Evolutionary conservation across 2,113 vertebrate species (phyloP).

Genomic region (Neotoma lepida): DNA sequence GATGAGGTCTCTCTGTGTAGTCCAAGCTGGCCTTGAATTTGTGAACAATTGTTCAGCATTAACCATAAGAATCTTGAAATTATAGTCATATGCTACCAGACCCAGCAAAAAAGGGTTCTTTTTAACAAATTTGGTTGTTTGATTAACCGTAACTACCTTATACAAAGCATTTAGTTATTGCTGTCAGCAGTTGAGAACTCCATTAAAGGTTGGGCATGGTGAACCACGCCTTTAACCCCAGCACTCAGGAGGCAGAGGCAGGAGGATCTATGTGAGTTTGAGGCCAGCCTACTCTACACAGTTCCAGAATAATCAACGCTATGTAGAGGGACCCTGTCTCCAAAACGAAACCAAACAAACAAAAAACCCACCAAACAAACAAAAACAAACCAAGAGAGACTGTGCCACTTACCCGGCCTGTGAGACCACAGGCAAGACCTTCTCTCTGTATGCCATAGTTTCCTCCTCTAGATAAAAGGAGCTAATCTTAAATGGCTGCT

Average conservation of each 20-base stretch:
- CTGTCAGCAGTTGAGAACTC: background rate
- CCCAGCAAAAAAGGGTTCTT: background rate
- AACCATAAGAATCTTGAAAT: background rate
- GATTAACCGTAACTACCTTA: background rate
- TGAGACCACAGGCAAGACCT: background rate
- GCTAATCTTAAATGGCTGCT: background rate
- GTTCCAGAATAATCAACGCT: background rate
- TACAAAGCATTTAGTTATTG: background rate
- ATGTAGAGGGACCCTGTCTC: background rate
- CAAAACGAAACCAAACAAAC: background rate
- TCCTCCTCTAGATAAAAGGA: background rate
- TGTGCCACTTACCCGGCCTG: background rate
- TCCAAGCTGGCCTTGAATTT: background rate
- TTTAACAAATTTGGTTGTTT: background rate
- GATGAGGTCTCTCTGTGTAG: background rate
- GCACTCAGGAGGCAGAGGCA: background rate
- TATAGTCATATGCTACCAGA: background rate
- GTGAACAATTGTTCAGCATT: background rate
- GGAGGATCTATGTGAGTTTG: background rate
- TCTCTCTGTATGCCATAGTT: background rate
- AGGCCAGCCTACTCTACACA: background rate
- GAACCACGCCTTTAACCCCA: background rate
- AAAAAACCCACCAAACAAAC: background rate
- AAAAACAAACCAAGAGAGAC: background rate
- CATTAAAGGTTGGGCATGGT: background rate